These are phyloP conservation scores for Apocheima hispidaria DNA, from an alignment of 2,888 invertebrate species.

Conservation along the genomic window DNA sequence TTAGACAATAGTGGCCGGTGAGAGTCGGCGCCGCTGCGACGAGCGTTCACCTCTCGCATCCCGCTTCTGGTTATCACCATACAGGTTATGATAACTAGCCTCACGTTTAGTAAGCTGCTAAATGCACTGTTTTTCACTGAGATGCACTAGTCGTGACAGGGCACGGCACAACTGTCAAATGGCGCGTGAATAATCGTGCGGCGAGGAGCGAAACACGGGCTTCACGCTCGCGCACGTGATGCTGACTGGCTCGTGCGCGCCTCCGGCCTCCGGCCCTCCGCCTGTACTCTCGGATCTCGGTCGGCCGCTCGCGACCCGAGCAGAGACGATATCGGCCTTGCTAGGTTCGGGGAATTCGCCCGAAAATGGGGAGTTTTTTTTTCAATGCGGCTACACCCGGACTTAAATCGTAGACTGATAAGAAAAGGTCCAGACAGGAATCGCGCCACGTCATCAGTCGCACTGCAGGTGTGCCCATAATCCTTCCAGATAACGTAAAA, in stretches of 20 bases:
- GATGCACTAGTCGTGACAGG: constrained; percentile 74
- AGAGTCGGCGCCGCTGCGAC: constrained; percentile 84
- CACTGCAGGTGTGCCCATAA: constrained; percentile 24
- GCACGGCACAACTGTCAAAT: constrained; percentile 78
- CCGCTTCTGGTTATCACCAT: constrained; percentile 69
- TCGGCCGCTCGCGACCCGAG: constrained; percentile 61
- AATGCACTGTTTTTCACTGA: constrained; percentile 75
- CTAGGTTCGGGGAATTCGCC: constrained; percentile 62
- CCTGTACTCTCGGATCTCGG: constrained; percentile 51
- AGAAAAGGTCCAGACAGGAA: constrained; percentile 30
- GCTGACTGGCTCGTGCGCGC: constrained; percentile 77
- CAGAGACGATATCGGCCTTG: constrained; percentile 65
- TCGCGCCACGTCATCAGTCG: constrained; percentile 27
- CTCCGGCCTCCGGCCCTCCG: constrained; percentile 28
- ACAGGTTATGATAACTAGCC: constrained; percentile 52
- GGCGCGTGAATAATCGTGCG: constrained; percentile 76
- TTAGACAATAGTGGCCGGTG: constrained; percentile 84
- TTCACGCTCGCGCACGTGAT: constrained; percentile 77
- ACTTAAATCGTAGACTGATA: constrained; percentile 29
- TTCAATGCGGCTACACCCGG: constrained; percentile 30
- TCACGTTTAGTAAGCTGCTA: constrained; percentile 63
- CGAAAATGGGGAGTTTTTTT: constrained; percentile 53
- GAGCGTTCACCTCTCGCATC: constrained; percentile 84
- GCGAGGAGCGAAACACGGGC: constrained; percentile 62
- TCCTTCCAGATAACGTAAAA: constrained; percentile 13